Base-by-base conservation (phyloP, 1,140 invertebrate genomes). In the Drosophila mauritiana region DNA sequence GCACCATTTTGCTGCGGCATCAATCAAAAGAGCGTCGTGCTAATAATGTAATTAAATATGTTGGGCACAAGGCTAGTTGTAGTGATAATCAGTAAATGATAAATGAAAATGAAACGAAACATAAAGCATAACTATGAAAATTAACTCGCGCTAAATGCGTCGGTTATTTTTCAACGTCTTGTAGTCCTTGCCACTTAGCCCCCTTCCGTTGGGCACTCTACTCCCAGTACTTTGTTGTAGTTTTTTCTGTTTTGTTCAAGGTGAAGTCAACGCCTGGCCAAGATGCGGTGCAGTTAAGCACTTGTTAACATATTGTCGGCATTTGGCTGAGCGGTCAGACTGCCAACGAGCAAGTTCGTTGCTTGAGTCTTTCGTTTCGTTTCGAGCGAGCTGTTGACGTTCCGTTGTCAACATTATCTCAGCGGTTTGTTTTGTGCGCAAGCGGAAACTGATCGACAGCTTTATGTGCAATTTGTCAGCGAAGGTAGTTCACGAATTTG, bases 381-480 rank as follows among this genome's bases (percentile, higher is more conserved):
- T 53, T 17, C 39, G 17, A 20, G 45, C 74, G 67, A 86, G 74
- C 73, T 80, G 84, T 89, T 89, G 84, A 89, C 84, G 85, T 90
- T 80, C 53, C 85, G 84, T 88, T 89, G 84, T 89, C 84, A 89
- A 73, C 84, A 89, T 84, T 89, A 84, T 84, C 81, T 80, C 69
- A 48, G 37, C 65, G 48, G 42, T 55, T 55, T 73, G 74, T 51
- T 56, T 62, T 59, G 68, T 57, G 25, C 83, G 75, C 48, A 80
- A 83, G 70, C 79, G 82, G 77, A 88, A 91, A 83, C 68, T 78
- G 83, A 90, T 86, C 77, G 88, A 83, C 88, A 91, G 88, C 80
- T 90, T 90, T 90, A 86, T 91, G 80, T 73, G 88, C 88, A 90
- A 91, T 90, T 90, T 90, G 86, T 91, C 88, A 88, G 80, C 62